phyloP scores from a whole-genome alignment of 1,140 invertebrate genomes.

The Atta colombica region DNA sequence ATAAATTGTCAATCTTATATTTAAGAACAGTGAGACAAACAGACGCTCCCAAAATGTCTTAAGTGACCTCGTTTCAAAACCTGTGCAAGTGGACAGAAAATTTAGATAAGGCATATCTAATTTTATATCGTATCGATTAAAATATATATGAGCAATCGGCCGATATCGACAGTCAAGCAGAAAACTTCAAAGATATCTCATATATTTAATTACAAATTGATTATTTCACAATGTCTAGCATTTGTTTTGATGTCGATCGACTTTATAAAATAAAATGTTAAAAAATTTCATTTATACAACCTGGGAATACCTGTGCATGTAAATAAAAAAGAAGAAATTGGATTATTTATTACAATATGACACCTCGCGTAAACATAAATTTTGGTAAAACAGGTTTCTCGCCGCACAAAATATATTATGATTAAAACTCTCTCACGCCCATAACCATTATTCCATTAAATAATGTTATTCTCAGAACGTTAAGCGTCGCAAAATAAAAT shows the following conservation, averaged over 20 bases:
- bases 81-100: background rate
- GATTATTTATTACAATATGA: conserved; percentile 31
- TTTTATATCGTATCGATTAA: conserved; percentile 14
- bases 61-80: conserved; percentile 21
- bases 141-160: background rate
- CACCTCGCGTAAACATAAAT: conserved; percentile 20
- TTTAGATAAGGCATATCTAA: conserved; percentile 30
- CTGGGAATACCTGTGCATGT: background rate
- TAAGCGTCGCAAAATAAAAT: conserved; percentile 25
- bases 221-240: background rate
- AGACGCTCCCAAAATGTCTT: conserved; percentile 5
- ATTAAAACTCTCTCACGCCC: conserved; percentile 25
- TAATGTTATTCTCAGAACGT: conserved; percentile 14
- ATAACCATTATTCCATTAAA: conserved; percentile 52
- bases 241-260: background rate
- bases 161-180: background rate
- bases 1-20: conserved; percentile 27
- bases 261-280: background rate
- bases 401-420: conserved; percentile 1
- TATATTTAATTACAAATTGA: background rate
- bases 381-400: conserved; percentile 21
- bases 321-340: background rate
- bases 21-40: background rate
- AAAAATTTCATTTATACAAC: background rate
- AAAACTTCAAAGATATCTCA: background rate